Conservation (phyloP, 2,113 vertebrate genomes). For the Nycticorax nycticorax region DNA sequence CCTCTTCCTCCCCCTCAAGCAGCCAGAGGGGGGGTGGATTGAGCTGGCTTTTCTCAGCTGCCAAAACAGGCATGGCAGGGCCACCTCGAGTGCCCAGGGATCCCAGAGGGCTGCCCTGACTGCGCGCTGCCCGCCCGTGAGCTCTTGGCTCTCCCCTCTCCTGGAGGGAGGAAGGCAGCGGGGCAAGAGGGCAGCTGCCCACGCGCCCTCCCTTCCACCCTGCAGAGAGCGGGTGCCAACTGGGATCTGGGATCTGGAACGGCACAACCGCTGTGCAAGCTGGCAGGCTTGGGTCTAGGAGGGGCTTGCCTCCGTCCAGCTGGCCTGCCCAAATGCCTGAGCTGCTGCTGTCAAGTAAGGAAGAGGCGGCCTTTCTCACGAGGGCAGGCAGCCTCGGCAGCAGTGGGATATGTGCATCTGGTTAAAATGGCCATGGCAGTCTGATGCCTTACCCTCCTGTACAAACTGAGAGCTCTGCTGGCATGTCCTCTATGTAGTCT, state of each 20-base stretch:
- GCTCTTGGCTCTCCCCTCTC: rapidly evolving
- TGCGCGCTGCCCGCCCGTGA: rapidly evolving
- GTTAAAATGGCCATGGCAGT: neutral
- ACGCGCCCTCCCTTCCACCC: neutral
- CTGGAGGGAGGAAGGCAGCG: neutral
- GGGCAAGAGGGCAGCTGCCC: neutral
- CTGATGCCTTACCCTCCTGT: neutral
- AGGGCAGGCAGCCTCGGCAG: neutral
- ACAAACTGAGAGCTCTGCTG: neutral
- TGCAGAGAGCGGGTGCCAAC: rapidly evolving
- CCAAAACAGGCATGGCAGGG: neutral
- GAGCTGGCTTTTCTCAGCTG: neutral
- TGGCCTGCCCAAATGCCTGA: neutral
- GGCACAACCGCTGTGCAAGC: neutral
- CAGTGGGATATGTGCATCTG: rapidly evolving
- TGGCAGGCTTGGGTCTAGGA: neutral
- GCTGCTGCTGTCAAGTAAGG: neutral
- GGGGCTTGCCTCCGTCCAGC: rapidly evolving
- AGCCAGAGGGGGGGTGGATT: neutral
- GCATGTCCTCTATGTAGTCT: neutral
- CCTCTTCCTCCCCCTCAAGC: neutral
- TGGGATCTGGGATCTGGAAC: neutral
- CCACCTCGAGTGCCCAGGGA: neutral
- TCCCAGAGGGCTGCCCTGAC: neutral
- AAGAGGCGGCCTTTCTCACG: neutral